Evolutionary conservation across 2,888 invertebrate species (phyloP), one percentile per base, ranked within the genome.

Genomic region (Heteromurus nitidus): DNA sequence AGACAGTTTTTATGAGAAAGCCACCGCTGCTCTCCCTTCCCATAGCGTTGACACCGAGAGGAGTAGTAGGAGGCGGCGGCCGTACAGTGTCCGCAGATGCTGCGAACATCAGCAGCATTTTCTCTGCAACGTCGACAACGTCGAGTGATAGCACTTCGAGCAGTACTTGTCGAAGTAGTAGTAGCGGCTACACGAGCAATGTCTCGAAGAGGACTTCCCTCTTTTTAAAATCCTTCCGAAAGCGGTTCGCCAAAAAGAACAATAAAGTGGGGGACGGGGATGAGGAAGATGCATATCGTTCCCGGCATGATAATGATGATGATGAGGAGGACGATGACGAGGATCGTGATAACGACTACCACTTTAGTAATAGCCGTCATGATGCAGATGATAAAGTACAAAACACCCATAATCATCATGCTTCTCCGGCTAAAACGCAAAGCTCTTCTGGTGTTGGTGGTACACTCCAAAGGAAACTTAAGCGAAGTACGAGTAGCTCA

Each of bases 251-350:
- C 18, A 79, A 79, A 55, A 79, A 72, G 47, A 70, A 50, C 44
- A 79, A 79, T 31, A 70, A 65, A 55, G 72, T 79, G 26, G 79
- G 60, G 44, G 72, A 79, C 30, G 79, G 79, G 13, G 58, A 79
- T 47, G 72, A 79, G 55, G 79, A 79, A 18, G 55, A 65, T 30
- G 70, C 70, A 1, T 13, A 13, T 22, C 69, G 69, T 7, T 69
- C 69, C 22, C 53, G 55, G 18, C 55, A 20, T 1, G 31, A 79
- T 28, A 22, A 65, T 26, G 65, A 72, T 20, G 36, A 53, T 24
- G 36, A 77, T 31, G 70, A 77, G 16, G 50, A 79, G 3, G 70
- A 70, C 28, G 44, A 58, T 13, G 26, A 65, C 3, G 30, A 44
- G 11, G 24, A 53, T 62, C 22, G 13, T 50, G 31, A 47, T 60